Base-by-base conservation (phyloP, 2,113 vertebrate species). In the Lathamus discolor region DNA sequence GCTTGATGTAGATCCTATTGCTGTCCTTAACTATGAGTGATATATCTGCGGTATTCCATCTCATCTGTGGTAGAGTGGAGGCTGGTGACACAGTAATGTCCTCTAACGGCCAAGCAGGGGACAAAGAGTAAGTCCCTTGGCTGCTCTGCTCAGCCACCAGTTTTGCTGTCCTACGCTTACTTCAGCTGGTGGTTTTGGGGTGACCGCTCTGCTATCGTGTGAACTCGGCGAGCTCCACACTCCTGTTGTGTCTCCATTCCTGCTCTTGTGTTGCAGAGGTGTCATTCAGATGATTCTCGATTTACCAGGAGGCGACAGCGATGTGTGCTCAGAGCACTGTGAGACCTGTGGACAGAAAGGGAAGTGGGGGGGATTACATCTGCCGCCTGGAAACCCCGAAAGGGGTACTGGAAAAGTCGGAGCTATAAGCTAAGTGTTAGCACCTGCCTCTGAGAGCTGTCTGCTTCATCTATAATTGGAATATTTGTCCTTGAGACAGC, bases 401-500 rank as follows among this genome's bases (percentile, higher is more conserved):
- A 86, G 64, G 88, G 51, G 55, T 25, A 39, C 48, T 86, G 64
- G 33, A 63, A 80, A 85, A 76, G 29, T 33, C 4, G 2, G 22
- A 43, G 18, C 37, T 27, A 29, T 33, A 80, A 70, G 62, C 23
- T 76, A 67, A 67, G 83, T 72, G 35, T 55, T 77, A 92, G 33
- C 82, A 88, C 72, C 75, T 87, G 72, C 59, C 46, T 55, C 61
- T 48, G 48, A 92, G 83, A 86, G 35, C 51, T 86, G 76, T 33
- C n/a, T 23, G 5, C 64, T 95, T 96, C 77, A 33, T 67, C 85
- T 93, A 4, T 78, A 86, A 77, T 86, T 92, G 85, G 79, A 88
- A 63, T 86, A 93, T 86, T 86, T 86, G 82, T 67, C 85, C 78
- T 86, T 93, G 88, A 88, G 70, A 75, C 49, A 85, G 83, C 39